These are phyloP conservation scores for Chymomyza procnemis DNA, from an alignment of 2,888 invertebrate genomes.

Conservation along the genomic window DNA sequence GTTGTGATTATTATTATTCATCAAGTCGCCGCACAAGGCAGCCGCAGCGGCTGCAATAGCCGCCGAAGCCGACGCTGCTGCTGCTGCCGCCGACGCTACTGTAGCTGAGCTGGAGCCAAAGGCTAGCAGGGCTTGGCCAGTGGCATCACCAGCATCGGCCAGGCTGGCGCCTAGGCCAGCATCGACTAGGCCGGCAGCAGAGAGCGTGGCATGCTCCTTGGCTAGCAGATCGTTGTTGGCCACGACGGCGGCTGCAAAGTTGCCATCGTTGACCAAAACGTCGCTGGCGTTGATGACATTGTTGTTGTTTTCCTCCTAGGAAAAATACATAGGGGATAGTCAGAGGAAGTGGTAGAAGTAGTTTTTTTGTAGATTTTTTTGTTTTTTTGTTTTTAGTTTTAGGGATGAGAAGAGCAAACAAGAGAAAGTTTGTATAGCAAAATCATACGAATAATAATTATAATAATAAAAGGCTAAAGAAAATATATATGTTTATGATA, in stretches of 20 bases:
- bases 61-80: slow-evolving; percentile 49
- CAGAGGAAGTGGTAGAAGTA: slow-evolving; percentile 9
- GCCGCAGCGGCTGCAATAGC: slow-evolving; percentile 41
- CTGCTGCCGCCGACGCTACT: slow-evolving; percentile 32
- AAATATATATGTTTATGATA: neutral
- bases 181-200: slow-evolving; percentile 56
- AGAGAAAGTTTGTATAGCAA: slow-evolving; percentile 27
- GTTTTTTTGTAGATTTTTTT: slow-evolving; percentile 23
- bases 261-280: slow-evolving; percentile 45
- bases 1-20: slow-evolving; percentile 55
- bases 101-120: slow-evolving; percentile 53
- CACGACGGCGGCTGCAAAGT: slow-evolving; percentile 48
- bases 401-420: slow-evolving; percentile 76
- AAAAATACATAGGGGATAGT: slow-evolving; percentile 48
- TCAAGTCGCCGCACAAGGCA: slow-evolving; percentile 53
- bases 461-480: neutral
- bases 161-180: slow-evolving; percentile 55
- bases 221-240: slow-evolving; percentile 65
- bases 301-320: slow-evolving; percentile 79
- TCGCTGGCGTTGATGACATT: slow-evolving; percentile 50
- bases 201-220: slow-evolving; percentile 66
- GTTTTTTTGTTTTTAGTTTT: slow-evolving; percentile 71
- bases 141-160: slow-evolving; percentile 41
- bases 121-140: slow-evolving; percentile 37
- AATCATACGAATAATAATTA: neutral